Evolutionary conservation across 2,797 vertebrate species (phyloP), one percentile per base, ranked within the genome.

Genomic region (Eptatretus atami): DNA sequence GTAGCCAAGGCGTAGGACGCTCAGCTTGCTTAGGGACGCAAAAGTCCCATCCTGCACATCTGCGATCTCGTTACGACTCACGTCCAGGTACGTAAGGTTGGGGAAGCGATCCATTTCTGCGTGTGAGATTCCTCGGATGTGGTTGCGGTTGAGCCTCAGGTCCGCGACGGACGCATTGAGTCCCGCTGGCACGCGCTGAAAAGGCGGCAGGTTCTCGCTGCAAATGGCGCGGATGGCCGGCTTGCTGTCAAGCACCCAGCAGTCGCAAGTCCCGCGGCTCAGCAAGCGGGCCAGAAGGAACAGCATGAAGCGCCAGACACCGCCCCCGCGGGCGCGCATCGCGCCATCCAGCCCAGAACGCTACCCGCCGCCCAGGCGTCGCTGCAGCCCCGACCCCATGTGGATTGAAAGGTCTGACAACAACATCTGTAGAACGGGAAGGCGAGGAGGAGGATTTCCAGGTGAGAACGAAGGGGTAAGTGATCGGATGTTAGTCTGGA

Each of bases 201-300:
- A 61, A 24, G 57, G 9, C 57, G 57, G 57, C 15, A 61, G 10
- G 57, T 61, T 61, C 57, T 61, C 15, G 57, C 57, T 61, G 57
- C 57, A 61, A 12, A 61, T 61, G 9, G 57, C 57, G 15, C 24
- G 57, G 15, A 24, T 24, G 10, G 24, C 6, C 9, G 24, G 57
- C 9, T 24, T 24, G 12, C 57, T n/a, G 15, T 61, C 57, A 12
- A n/a, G 15, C 57, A n/a, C 57, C 57, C 57, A 61, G 57, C 57
- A 61, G 57, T 61, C 57, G 57, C 57, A n/a, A n/a, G 57, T 24
- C 57, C 9, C 57, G 15, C 11, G 57, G 15, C 57, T 24, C 57
- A 24, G 57, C 15, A 61, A 12, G 15, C 15, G 15, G 15, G 57
- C 9, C 57, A 61, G 8, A 12, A 61, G 15, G 31, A 44, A 44